Percentiles rank a stretch among this genome's conserved stretches.
Conservation (phyloP, 2,797 vertebrate species). For the Cossypha dichroa region DNA sequence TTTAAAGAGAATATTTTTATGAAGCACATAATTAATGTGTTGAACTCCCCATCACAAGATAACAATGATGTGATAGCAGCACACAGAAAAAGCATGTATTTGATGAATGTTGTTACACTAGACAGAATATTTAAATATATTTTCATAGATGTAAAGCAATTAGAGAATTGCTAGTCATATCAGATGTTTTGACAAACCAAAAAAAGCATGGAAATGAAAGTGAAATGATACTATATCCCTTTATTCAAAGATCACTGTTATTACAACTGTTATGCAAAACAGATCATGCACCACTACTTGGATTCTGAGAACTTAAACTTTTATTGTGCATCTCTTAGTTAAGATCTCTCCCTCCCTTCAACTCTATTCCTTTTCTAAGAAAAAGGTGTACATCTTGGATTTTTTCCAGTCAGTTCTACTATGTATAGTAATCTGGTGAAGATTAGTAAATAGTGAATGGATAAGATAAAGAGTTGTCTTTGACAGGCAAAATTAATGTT, state of each 20-base stretch:
- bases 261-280: not conserved
- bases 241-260: not conserved
- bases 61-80: not conserved
- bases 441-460: not conserved
- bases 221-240: not conserved
- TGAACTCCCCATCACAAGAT: not conserved
- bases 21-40: not conserved
- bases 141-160: not conserved
- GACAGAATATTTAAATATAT: not conserved
- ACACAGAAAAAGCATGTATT: not conserved
- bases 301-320: not conserved
- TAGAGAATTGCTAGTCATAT: not conserved
- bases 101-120: not conserved
- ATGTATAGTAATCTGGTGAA: not conserved
- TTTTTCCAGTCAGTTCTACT: not conserved
- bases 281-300: not conserved
- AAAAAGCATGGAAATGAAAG: not conserved
- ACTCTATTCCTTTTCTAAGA: not conserved
- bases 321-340: not conserved
- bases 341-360: not conserved
- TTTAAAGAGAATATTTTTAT: not conserved
- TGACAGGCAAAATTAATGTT: not conserved
- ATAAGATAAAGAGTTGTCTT: not conserved
- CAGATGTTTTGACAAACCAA: not conserved
- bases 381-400: not conserved